Evolutionary conservation across 2,113 vertebrate genomes (phyloP), one percentile per base, ranked within the genome.

Genomic region (Lanius collurio): DNA sequence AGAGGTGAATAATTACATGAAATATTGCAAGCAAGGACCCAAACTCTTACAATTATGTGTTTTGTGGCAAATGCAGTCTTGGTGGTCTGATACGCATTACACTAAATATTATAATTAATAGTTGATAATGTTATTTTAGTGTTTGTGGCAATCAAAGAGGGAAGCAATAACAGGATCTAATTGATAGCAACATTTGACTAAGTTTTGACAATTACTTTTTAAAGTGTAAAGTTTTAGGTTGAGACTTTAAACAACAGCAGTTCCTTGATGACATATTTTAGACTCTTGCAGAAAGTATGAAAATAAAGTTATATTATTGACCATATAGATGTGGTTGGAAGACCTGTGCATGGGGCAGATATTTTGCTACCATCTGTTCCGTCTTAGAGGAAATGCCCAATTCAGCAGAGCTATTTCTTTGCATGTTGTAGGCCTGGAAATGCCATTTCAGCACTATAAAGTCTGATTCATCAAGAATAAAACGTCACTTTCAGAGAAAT

Each of bases 391-490:
- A 90, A 91, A 70, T 47, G 50, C 78, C 80, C 60, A 64, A 13
- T 97, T 97, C 91, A 78, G 88, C 44, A 35, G 83, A 91, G 83
- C 91, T 94, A 65, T 94, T 97, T 96, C 88, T 96, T 94, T 97
- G 73, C 47, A 86, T 95, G 56, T 91, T 81, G 89, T 71, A 95
- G 93, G 95, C 83, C 84, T 94, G 88, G 90, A 97, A 97, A 95
- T 94, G 85, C 91, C 89, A 94, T 97, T 97, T 97, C 95, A 97
- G 80, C 83, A 67, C 53, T 88, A 75, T 92, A 91, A 92, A 88
- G 39, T 92, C 95, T 96, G 95, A 96, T 91, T 95, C 82, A 95
- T 93, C 62, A 80, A 68, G 92, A 80, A 77, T 49, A 90, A 94
- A 93, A 87, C 28, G 5, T 97, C 86, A 95, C 68, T 97, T 97